phyloP scores from a whole-genome alignment of 2,888 invertebrate species.

The Acleris sparsana region DNA sequence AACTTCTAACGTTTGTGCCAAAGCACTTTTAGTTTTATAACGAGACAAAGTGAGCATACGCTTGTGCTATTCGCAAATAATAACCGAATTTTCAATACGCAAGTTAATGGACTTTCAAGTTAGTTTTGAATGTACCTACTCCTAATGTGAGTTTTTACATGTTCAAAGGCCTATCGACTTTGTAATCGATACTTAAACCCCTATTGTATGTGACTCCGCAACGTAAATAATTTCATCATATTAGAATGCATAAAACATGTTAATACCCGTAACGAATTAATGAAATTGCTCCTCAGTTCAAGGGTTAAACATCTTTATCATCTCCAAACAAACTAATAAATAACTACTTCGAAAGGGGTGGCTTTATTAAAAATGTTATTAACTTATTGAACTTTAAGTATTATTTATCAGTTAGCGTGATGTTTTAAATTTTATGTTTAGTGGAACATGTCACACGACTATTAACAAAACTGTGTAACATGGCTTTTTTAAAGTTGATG shows the following conservation, averaged over 20 bases:
- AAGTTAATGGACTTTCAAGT: slow-evolving; percentile 5
- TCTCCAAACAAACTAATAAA: slow-evolving; percentile 60
- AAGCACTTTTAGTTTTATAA: slow-evolving; percentile 48
- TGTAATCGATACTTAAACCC: slow-evolving; percentile 35
- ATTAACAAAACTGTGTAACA: slow-evolving; percentile 41
- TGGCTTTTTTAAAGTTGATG: not conserved
- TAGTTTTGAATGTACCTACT: not conserved
- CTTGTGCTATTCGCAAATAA: not conserved
- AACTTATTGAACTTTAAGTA: slow-evolving; percentile 43
- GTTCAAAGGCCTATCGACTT: slow-evolving; percentile 11
- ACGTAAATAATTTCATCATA: slow-evolving; percentile 35
- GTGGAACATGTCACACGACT: slow-evolving; percentile 60
- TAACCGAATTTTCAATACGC: not conserved
- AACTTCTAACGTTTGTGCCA: slow-evolving; percentile 55
- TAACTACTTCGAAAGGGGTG: slow-evolving; percentile 58
- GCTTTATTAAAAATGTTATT: slow-evolving; percentile 49
- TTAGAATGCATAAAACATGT: slow-evolving; percentile 44
- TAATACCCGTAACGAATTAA: slow-evolving; percentile 64
- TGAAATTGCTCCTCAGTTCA: slow-evolving; percentile 61
- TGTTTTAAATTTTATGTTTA: slow-evolving; percentile 47
- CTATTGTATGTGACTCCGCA: slow-evolving; percentile 17
- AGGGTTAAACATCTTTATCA: slow-evolving; percentile 78
- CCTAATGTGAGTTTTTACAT: not conserved
- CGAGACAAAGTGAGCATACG: slow-evolving; percentile 7
- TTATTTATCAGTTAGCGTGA: slow-evolving; percentile 52